phyloP scores from a whole-genome alignment of 2,797 vertebrate genomes.

The Enteromius argenteus region DNA sequence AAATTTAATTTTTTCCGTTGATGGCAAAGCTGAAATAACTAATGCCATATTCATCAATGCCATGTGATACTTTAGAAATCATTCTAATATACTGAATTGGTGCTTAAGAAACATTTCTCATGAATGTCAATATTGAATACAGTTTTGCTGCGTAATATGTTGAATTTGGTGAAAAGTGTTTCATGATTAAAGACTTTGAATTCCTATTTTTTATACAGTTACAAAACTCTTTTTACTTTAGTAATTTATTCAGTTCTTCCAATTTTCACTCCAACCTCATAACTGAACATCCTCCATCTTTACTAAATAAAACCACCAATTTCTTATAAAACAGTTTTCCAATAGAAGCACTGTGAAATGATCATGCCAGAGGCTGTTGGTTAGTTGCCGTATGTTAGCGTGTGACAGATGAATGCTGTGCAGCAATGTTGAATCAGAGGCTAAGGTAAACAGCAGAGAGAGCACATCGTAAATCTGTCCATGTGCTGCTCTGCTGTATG shows the following conservation, averaged over 20 bases:
- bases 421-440: constrained; percentile 45
- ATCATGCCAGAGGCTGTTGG: constrained; percentile 38
- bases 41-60: background rate
- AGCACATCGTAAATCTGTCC: constrained; percentile 54
- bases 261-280: background rate
- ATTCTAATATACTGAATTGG: background rate
- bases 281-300: constrained; percentile 22
- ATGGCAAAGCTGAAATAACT: background rate
- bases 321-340: constrained; percentile 21
- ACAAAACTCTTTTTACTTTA: background rate
- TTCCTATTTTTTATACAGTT: background rate
- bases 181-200: background rate
- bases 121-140: background rate
- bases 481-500: constrained; percentile 22
- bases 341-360: constrained; percentile 30
- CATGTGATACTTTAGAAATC: background rate
- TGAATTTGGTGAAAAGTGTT: background rate
- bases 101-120: background rate
- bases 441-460: constrained; percentile 56
- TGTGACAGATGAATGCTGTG: constrained; percentile 49
- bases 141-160: background rate
- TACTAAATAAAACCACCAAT: constrained; percentile 7
- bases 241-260: background rate
- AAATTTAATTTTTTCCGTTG: background rate
- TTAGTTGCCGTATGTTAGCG: constrained; percentile 64